Conservation (phyloP, 2,797 vertebrate species). For the Jordanella pulchra region DNA sequence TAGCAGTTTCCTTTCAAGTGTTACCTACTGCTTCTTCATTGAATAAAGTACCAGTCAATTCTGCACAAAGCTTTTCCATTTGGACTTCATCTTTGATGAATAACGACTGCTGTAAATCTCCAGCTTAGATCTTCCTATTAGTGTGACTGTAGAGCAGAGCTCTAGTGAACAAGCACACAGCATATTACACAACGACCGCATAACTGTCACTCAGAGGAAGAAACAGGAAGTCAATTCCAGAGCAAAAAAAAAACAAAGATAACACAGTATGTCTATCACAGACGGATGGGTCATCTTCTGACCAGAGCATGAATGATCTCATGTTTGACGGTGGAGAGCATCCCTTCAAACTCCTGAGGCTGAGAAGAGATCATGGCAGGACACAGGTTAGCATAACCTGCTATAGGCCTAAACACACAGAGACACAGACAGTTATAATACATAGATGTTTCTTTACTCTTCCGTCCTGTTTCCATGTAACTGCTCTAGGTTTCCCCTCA, state of each 20-base stretch:
- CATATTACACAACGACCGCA: neutral
- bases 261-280: neutral
- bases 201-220: neutral
- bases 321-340: constrained; percentile 97
- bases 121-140: too few relatives aligned
- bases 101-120: too few relatives aligned
- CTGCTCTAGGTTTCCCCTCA: constrained; percentile 37
- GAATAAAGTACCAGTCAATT: too few relatives aligned
- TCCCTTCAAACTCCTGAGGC: constrained; percentile 92
- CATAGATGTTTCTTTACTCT: neutral
- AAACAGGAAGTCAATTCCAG: neutral
- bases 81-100: too few relatives aligned
- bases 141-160: too few relatives aligned
- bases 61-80: too few relatives aligned
- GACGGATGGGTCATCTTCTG: constrained; percentile 17
- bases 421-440: constrained; percentile 10
- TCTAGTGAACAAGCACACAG: too few relatives aligned
- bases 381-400: constrained; percentile 97
- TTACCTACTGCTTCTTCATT: too few relatives aligned
- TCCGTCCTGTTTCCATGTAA: too few relatives aligned
- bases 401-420: constrained; percentile 84
- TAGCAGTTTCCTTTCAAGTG: too few relatives aligned
- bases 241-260: neutral
- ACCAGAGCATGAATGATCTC: constrained; percentile 98
- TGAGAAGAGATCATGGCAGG: constrained; percentile 95